Evolutionary conservation across 2,113 vertebrate genomes (phyloP), one percentile per base, ranked within the genome.

Genomic region (Pipra filicauda): DNA sequence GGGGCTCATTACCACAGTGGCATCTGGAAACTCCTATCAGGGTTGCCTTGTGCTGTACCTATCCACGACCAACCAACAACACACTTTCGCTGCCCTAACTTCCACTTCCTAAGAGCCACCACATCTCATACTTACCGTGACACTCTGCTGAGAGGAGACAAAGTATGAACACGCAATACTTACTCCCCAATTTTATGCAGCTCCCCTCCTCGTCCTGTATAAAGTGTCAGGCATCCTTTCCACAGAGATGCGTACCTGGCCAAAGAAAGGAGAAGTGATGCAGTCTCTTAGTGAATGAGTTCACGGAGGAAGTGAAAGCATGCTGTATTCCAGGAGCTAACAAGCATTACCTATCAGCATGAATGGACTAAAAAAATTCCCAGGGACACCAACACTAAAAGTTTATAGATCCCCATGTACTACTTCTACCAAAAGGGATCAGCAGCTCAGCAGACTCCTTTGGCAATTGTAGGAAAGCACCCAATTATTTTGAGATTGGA

Each of bases 101-200:
- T 62, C 43, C 35, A 11, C 14, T 23, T 37, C 28, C 30, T 30
- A 55, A 64, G 17, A 88, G 35, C 16, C 17, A 37, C 27, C 41
- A 58, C 2, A 0, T 41, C 57, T 74, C 28, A 17, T 65, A 96
- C 94, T 93, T 91, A 96, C 96, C 87, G 10, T 1, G 18, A 26
- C 0, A 0, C 43, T 35, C 70, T 64, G 70, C 43, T 54, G 83
- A 75, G 12, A 14, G 58, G 14, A 52, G 20, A 10, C 30, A 43
- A 81, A 46, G 16, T n/a, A 52, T 8, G n/a, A 58, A n/a, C 15
- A 37, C 0, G 0, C 67, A 85, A 96, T 98, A 99, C 99, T 99
- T 97, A 99, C 99, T 99, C 99, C 93, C 99, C 99, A 67, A 99
- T 99, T 98, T 99, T 99, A 94, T 99, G 99, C 80, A 99, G 98